Conservation (phyloP, 2,888 invertebrate genomes). For the Andrena flavipes region DNA sequence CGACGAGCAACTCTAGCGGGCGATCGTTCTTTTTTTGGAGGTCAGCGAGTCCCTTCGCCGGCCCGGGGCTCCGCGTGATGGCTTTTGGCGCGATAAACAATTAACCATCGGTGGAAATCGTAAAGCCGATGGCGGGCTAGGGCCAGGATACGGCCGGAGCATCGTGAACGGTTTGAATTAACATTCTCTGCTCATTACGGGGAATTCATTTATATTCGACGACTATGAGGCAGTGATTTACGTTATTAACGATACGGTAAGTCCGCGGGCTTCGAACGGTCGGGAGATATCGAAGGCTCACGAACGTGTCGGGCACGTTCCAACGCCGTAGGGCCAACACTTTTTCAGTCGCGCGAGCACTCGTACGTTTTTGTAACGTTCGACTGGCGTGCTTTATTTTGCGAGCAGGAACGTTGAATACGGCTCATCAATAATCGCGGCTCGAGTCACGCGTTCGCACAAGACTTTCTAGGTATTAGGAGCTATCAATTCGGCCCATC, state of each 20-base stretch:
- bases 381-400: background rate
- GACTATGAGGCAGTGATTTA: slow-evolving; percentile 24
- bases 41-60: background rate
- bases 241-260: slow-evolving; percentile 21
- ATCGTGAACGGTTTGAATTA: background rate
- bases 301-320: background rate
- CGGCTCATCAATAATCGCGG: background rate
- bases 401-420: background rate
- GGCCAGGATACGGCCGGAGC: background rate
- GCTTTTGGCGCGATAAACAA: slow-evolving; percentile 2
- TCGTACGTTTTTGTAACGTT: background rate
- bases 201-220: slow-evolving; percentile 46
- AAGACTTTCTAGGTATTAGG: background rate
- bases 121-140: slow-evolving; percentile 10
- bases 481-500: slow-evolving; percentile 26
- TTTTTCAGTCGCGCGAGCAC: background rate
- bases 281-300: background rate
- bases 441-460: background rate
- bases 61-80: background rate
- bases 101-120: slow-evolving; percentile 21
- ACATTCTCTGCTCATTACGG: slow-evolving; percentile 35
- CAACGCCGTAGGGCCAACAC: background rate
- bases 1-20: background rate
- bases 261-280: background rate
- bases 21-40: background rate